Conservation (phyloP, 2,888 invertebrate species). For the Perizoma affinitatum region DNA sequence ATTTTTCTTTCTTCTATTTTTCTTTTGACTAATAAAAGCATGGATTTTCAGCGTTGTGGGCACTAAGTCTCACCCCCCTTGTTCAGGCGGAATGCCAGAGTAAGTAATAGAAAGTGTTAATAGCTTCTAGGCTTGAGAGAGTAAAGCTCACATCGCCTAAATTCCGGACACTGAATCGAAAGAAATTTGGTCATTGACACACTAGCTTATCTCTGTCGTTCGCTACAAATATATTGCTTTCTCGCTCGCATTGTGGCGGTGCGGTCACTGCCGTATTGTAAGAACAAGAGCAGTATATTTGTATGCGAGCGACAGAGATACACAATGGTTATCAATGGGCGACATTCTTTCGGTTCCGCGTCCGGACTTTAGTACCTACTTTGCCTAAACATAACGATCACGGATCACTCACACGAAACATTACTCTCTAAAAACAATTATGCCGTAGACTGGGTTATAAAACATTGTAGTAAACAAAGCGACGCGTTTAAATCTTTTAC, state of each 20-base stretch:
- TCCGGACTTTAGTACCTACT: constrained; percentile 9
- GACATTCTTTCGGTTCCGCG: not conserved
- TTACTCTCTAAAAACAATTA: constrained; percentile 42
- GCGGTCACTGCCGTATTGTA: too few relatives aligned
- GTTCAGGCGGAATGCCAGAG: constrained; percentile 83
- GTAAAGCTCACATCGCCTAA: constrained; percentile 43
- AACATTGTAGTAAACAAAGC: constrained; percentile 29
- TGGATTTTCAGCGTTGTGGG: constrained; percentile 84
- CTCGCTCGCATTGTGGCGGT: too few relatives aligned
- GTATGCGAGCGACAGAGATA: too few relatives aligned
- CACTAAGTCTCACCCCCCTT: constrained; percentile 78
- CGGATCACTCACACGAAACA: constrained; percentile 30
- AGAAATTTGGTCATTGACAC: too few relatives aligned
- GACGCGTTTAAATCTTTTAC: constrained; percentile 28
- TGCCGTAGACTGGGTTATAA: constrained; percentile 62
- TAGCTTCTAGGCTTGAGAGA: constrained; percentile 58
- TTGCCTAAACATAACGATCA: constrained; percentile 31
- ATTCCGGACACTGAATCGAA: not conserved
- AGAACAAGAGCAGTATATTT: too few relatives aligned
- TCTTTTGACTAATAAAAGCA: constrained; percentile 79
- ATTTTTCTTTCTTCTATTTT: constrained; percentile 53
- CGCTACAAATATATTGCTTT: too few relatives aligned
- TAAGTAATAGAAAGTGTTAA: constrained; percentile 63
- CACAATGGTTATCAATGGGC: too few relatives aligned
- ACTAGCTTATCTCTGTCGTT: too few relatives aligned